These are phyloP conservation scores for Drosophila histrio DNA, from an alignment of 2,888 invertebrate genomes.

Conservation along the genomic window DNA sequence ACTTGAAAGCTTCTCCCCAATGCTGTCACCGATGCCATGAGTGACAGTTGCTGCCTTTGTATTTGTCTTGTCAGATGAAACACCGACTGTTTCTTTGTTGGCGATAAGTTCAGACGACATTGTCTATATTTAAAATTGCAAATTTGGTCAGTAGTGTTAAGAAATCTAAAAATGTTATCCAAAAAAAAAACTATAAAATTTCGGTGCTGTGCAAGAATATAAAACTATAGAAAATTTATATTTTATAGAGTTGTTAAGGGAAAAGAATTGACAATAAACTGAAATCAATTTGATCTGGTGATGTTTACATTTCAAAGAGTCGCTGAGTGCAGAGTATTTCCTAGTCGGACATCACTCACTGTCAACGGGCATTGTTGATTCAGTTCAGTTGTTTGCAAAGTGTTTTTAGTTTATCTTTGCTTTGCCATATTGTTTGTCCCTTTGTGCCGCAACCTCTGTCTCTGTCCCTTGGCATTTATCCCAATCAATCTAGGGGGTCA, in stretches of 20 bases:
- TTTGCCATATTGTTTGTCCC: conserved; percentile 2
- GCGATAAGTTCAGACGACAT: conserved; percentile 11
- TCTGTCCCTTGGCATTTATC: conserved; percentile 16
- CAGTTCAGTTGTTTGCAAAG: conserved; percentile 14
- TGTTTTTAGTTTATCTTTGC: conserved; percentile 24
- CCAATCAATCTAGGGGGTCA: conserved; percentile 12
- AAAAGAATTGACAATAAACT: neutral
- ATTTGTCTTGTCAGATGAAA: neutral
- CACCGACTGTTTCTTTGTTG: neutral
- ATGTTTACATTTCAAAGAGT: neutral
- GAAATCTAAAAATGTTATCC: neutral
- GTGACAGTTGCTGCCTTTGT: neutral
- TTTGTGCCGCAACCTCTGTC: conserved; percentile 12
- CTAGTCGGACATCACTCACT: neutral
- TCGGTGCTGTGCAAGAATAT: neutral
- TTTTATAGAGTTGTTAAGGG: neutral
- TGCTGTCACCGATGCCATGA: conserved; percentile 25
- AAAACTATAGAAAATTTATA: neutral
- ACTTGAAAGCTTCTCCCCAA: conserved; percentile 2
- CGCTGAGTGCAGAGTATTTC: neutral
- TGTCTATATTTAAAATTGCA: neutral
- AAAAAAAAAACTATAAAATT: conserved; percentile 5
- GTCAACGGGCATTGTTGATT: neutral
- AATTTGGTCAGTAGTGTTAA: neutral
- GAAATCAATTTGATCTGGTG: neutral